phyloP scores from a whole-genome alignment of 2,888 invertebrate genomes.

The Synanthedon myopaeformis region DNA sequence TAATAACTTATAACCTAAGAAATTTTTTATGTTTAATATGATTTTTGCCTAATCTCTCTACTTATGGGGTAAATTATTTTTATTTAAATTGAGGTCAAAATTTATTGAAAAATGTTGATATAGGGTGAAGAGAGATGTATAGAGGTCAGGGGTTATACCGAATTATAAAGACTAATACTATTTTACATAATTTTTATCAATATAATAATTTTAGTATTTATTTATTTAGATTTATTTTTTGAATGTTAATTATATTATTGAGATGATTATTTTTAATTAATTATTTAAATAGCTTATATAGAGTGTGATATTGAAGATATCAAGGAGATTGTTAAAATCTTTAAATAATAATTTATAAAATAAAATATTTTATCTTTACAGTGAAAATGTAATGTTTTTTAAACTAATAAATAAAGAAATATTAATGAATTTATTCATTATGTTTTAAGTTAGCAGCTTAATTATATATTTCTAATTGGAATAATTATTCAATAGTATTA shows the following conservation, averaged over 20 bases:
- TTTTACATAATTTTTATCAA: constrained; percentile 44
- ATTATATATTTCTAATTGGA: constrained; percentile 72
- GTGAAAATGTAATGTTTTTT: constrained; percentile 76
- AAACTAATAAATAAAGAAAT: constrained; percentile 68
- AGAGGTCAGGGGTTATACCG: constrained; percentile 48
- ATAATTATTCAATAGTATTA: constrained; percentile 64
- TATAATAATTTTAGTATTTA: constrained; percentile 63
- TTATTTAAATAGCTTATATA: constrained; percentile 4
- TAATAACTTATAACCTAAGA: constrained; percentile 34
- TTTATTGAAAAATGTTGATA: constrained; percentile 53
- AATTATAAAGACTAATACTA: constrained; percentile 44
- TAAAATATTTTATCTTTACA: constrained; percentile 65
- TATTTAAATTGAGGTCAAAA: constrained; percentile 49
- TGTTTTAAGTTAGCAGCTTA: constrained; percentile 76
- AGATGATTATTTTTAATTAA: constrained; percentile 15
- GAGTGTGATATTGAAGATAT: constrained; percentile 5
- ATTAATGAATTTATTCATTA: constrained; percentile 62
- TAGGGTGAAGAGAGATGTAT: constrained; percentile 60
- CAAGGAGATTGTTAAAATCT: constrained; percentile 11
- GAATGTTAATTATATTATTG: constrained; percentile 29
- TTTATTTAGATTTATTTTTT: constrained; percentile 57
- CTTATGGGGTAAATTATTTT: constrained; percentile 52
- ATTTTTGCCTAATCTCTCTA: constrained; percentile 63
- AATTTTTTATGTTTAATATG: constrained; percentile 56
- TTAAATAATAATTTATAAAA: constrained; percentile 35